These are phyloP conservation scores for Drosophila prosaltans DNA, from an alignment of 1,140 invertebrate species.

Conservation along the genomic window DNA sequence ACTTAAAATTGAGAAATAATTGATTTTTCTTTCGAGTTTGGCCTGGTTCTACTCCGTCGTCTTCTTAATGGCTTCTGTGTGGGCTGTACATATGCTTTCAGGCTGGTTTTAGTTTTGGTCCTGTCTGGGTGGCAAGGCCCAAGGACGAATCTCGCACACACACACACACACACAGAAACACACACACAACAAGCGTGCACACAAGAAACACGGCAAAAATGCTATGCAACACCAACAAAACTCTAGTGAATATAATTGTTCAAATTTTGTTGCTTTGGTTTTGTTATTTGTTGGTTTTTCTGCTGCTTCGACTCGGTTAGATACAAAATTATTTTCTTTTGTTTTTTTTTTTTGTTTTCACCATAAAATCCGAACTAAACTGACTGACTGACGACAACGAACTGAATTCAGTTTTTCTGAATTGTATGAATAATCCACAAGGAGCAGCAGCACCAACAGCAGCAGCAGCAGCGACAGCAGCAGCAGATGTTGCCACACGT, in stretches of 20 bases:
- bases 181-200: conserved; percentile 11
- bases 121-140: conserved; percentile 49
- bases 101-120: conserved; percentile 40
- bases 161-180: conserved; percentile 25
- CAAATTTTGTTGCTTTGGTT: conserved; percentile 4
- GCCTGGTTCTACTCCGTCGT: conserved; percentile 16
- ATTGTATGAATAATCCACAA: conserved; percentile 33
- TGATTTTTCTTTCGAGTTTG: conserved; percentile 18
- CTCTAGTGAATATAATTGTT: conserved; percentile 60
- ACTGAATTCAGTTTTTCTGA: conserved; percentile 55
- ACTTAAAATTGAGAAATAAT: conserved; percentile 5
- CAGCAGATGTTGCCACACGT: conserved; percentile 68
- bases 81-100: conserved; percentile 46
- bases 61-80: conserved; percentile 38
- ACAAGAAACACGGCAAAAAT: conserved; percentile 15
- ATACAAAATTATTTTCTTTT: conserved; percentile 16
- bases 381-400: conserved; percentile 77
- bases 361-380: conserved; percentile 65
- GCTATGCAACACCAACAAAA: conserved; percentile 43
- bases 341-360: conserved; percentile 1
- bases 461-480: conserved; percentile 41
- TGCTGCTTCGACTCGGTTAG: conserved; percentile 54
- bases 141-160: conserved; percentile 56
- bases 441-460: conserved; percentile 43
- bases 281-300: conserved; percentile 35